phyloP scores from a whole-genome alignment of 1,140 invertebrate species.

The Drosophila pachea region DNA sequence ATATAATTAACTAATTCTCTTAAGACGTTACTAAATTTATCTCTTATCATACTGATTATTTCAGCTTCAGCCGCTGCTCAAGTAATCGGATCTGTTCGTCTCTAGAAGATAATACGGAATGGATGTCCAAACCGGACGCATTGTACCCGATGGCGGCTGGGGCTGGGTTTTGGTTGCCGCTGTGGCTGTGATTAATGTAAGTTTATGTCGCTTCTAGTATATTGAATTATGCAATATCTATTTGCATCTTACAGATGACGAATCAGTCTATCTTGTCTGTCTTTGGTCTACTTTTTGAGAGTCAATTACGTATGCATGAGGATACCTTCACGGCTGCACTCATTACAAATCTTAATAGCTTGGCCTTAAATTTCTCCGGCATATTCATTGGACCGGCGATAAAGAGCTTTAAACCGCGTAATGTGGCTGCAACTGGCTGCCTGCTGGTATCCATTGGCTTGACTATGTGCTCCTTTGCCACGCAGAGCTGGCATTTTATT shows the following conservation, averaged over 20 bases:
- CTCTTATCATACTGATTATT: slow-evolving; percentile 4
- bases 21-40: slow-evolving; percentile 8
- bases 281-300: slow-evolving; percentile 85
- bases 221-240: neutral
- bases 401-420: slow-evolving; percentile 82
- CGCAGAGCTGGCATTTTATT: slow-evolving; percentile 83
- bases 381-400: slow-evolving; percentile 84
- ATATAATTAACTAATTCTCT: slow-evolving; percentile 27
- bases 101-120: slow-evolving; percentile 26
- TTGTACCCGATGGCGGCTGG: slow-evolving; percentile 83
- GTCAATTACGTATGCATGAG: slow-evolving; percentile 81
- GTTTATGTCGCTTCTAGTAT: slow-evolving; percentile 49
- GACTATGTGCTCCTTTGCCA: slow-evolving; percentile 82
- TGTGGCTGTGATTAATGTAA: slow-evolving; percentile 83
- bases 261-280: slow-evolving; percentile 86
- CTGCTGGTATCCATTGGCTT: slow-evolving; percentile 82
- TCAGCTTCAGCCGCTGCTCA: slow-evolving; percentile 17
- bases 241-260: slow-evolving; percentile 81
- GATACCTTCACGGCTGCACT: slow-evolving; percentile 84
- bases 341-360: slow-evolving; percentile 85
- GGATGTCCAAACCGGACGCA: slow-evolving; percentile 28
- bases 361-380: slow-evolving; percentile 85
- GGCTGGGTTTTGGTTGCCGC: slow-evolving; percentile 84
- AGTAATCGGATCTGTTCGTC: neutral
- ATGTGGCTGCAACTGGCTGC: slow-evolving; percentile 83